Evolutionary conservation across 2,113 vertebrate species (phyloP), one percentile per base, ranked within the genome.

Genomic region (Phoxinus phoxinus): DNA sequence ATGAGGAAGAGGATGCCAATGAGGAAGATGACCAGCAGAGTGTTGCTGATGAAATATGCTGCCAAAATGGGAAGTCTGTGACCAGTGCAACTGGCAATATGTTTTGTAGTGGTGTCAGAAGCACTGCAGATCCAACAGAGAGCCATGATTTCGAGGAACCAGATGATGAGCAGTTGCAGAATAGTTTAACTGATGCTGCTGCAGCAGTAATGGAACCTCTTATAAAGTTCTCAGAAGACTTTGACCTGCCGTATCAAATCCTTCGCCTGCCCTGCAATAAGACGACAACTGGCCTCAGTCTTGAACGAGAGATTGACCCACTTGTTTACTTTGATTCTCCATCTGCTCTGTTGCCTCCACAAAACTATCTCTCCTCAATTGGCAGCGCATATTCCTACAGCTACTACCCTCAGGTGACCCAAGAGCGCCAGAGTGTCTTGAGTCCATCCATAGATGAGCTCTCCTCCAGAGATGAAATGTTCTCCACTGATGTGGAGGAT

Each of bases 391-490:
- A 74, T 61, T 72, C 83, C 12, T 89, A 84, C 41, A 88, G 83
- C 83, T 91, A 89, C 86, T 92, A 90, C 75, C 86, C 90, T 23
- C 89, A 82, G 8, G 87, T 84, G 44, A 83, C 74, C 69, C 87
- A 88, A 46, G 92, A 89, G 37, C 85, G 89, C 19, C 91, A 89
- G 82, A 92, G 92, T 48, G 88, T 92, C 48, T 87, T 91, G 53
- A 92, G 91, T 59, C 88, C 89, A 8, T 92, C 92, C 51, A 72
- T 92, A 30, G 91, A 91, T 61, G 92, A 92, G 78, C 85, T 91
- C 1, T 92, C 92, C 11, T 92, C 92, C 73, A 90, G 87, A 63
- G 92, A 92, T 56, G 92, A 92, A 65, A 78, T 92, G 63, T 90
- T 91, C 44, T 90, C 91, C 46, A 90, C 91, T 3, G 92, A 92